Conservation (phyloP, 2,113 vertebrate species). For the Daboia siamensis region DNA sequence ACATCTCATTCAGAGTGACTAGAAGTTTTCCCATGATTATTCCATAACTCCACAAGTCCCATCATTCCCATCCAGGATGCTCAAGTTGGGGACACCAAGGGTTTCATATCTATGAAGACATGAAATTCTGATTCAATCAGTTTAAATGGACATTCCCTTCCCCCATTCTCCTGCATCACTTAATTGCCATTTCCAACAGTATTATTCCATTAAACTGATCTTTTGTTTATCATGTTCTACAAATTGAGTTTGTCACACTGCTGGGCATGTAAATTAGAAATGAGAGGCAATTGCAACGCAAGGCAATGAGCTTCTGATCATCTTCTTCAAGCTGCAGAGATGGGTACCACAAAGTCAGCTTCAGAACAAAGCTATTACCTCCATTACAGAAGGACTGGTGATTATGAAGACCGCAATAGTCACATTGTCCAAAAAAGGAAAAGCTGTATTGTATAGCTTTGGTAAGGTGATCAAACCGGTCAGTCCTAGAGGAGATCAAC, state of each 20-base stretch:
- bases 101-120: not conserved
- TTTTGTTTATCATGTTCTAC: conserved; percentile 60
- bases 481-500: no score
- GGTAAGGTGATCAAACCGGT: no score
- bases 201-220: conserved; percentile 43
- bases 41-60: not conserved
- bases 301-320: conserved; percentile 42
- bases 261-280: conserved; percentile 59
- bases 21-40: not conserved
- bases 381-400: not conserved
- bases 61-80: not conserved
- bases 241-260: conserved; percentile 65
- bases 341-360: conserved; percentile 12
- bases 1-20: not conserved
- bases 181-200: conserved; percentile 46
- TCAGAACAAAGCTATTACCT: not conserved
- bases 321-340: conserved; percentile 9
- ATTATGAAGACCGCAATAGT: not conserved
- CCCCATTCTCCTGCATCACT: conserved; percentile 28
- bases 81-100: not conserved
- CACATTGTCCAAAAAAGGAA: fast-evolving
- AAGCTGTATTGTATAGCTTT: not conserved
- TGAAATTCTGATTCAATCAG: not conserved
- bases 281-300: conserved; percentile 40
- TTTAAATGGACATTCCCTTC: not conserved